A percentile compares a stretch with the other conserved stretches of the same genome.
Conservation (phyloP, 2,797 vertebrate genomes). For the Oreortyx pictus region DNA sequence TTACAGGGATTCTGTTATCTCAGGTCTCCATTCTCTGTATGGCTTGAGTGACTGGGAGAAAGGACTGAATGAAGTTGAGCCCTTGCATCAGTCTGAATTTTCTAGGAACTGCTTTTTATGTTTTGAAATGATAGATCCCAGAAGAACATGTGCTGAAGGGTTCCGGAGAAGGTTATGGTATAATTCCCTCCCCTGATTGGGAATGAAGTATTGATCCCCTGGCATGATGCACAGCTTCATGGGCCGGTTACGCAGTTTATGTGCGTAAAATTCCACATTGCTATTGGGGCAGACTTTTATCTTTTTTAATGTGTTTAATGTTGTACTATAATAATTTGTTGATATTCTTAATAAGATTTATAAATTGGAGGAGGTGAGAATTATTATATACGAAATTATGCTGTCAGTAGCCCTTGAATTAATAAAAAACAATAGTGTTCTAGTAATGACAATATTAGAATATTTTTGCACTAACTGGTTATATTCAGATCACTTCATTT, state of each 20-base stretch:
- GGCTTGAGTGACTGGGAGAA: constrained; percentile 25
- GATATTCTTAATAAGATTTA: not conserved
- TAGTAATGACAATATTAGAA: accelerated
- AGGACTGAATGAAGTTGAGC: constrained; percentile 14
- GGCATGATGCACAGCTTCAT: not conserved
- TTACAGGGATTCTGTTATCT: constrained; percentile 41
- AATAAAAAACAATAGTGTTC: accelerated
- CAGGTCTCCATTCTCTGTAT: constrained; percentile 24
- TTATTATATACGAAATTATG: not conserved
- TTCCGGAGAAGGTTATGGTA: not conserved
- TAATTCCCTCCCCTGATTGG: not conserved
- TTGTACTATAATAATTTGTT: not conserved
- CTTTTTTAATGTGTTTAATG: not conserved
- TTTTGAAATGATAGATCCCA: not conserved
- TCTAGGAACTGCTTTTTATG: constrained; percentile 1
- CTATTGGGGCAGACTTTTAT: not conserved
- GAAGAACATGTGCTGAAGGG: not conserved
- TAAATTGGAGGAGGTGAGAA: not conserved
- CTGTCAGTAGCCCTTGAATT: not conserved
- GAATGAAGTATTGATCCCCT: not conserved
- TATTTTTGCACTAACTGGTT: accelerated
- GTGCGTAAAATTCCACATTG: not conserved
- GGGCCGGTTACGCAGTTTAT: not conserved
- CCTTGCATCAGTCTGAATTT: not conserved
- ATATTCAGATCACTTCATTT: accelerated